Percentiles rank a stretch among this genome's conserved stretches.
Evolutionary conservation across 1,140 invertebrate species (phyloP).

Genomic region (Acyrthosiphon pisum): DNA sequence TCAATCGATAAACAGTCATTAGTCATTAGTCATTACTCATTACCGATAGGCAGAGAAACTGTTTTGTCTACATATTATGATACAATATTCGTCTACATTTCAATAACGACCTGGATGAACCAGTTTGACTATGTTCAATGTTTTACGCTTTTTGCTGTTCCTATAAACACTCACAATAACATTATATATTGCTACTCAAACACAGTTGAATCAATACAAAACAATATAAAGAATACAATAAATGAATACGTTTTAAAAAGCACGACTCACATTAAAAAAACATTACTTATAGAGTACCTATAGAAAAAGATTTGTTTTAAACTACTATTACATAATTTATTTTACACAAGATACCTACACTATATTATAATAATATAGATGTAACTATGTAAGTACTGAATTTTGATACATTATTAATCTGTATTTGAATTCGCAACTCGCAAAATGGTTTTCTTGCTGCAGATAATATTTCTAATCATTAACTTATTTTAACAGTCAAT

Average conservation of each 20-base stretch:
- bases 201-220: constrained; percentile 41
- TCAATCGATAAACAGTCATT: neutral
- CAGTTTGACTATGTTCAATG: neutral
- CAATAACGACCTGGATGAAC: constrained; percentile 16
- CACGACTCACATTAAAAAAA: neutral
- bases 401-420: neutral
- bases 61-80: neutral
- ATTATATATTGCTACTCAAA: constrained; percentile 22
- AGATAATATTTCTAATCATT: neutral
- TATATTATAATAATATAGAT: neutral
- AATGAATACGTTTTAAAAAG: neutral
- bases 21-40: neutral
- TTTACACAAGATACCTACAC: neutral
- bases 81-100: neutral
- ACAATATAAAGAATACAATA: constrained; percentile 15
- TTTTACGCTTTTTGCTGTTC: constrained; percentile 13
- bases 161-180: constrained; percentile 5
- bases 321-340: neutral
- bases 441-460: neutral
- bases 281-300: neutral
- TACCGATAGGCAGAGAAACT: neutral
- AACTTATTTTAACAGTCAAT: neutral
- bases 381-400: too few relatives aligned
- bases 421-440: neutral
- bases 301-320: constrained; percentile 11